Conservation (phyloP, 2,797 vertebrate genomes). For the Sebastes iracundus region DNA sequence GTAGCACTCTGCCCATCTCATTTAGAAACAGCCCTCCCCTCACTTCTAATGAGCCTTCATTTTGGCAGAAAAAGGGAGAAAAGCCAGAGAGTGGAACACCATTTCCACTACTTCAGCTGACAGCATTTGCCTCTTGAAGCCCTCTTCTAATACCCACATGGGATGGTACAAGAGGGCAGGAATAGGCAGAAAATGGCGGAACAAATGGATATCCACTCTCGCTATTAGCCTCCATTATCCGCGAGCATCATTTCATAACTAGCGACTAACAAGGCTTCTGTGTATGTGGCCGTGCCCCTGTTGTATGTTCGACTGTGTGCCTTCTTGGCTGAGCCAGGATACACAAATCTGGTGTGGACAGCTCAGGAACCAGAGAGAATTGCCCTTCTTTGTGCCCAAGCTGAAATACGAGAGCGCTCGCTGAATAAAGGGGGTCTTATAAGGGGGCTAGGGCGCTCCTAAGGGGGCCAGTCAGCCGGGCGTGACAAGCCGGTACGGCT, state of each 20-base stretch:
- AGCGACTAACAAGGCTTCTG: conserved; percentile 55
- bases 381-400: conserved; percentile 63
- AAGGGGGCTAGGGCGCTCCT: conserved; percentile 65
- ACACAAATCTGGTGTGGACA: conserved; percentile 64
- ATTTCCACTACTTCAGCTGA: conserved; percentile 73
- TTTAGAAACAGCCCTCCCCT: conserved; percentile 77
- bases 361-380: conserved; percentile 66
- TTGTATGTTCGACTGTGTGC: conserved; percentile 37
- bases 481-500: conserved; percentile 70
- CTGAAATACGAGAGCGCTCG: conserved; percentile 65
- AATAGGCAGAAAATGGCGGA: conserved; percentile 65
- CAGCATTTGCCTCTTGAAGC: conserved; percentile 66
- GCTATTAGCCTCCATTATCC: conserved; percentile 73
- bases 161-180: conserved; percentile 47
- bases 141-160: conserved; percentile 65
- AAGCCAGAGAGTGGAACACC: conserved; percentile 60
- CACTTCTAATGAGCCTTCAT: conserved; percentile 79
- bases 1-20: conserved; percentile 75
- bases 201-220: conserved; percentile 71
- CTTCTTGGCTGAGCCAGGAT: conserved; percentile 13
- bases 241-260: conserved; percentile 68
- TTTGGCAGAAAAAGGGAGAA: conserved; percentile 74
- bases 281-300: conserved; percentile 31
- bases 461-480: conserved; percentile 69
- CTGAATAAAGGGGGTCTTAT: conserved; percentile 74